These are phyloP conservation scores for Phyllopteryx taeniolatus DNA, from an alignment of 2,113 vertebrate genomes.

Conservation along the genomic window DNA sequence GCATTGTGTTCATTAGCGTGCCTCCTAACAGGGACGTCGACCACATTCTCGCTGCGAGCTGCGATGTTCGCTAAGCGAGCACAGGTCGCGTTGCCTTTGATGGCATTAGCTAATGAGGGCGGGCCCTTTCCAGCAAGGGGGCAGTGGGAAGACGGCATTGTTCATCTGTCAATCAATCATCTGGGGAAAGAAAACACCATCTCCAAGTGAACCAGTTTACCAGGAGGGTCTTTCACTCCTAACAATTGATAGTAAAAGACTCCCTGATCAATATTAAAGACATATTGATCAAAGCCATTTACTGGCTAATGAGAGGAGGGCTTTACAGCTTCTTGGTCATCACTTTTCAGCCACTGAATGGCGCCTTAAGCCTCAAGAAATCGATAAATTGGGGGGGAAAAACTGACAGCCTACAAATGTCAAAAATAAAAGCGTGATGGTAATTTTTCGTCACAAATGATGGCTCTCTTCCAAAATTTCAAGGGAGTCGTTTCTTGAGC, in stretches of 20 bases:
- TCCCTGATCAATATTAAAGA: constrained; percentile 7
- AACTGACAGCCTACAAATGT: not conserved
- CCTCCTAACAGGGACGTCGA: constrained; percentile 40
- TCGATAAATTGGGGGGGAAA: constrained; percentile 34
- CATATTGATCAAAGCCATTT: constrained; percentile 21
- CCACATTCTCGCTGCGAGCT: constrained; percentile 45
- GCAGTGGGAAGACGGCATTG: constrained; percentile 12
- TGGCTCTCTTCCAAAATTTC: no score
- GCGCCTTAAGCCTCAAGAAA: constrained; percentile 20
- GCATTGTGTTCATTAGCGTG: constrained; percentile 82
- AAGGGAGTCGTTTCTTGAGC: no score
- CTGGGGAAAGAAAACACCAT: constrained; percentile 25
- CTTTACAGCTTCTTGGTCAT: not conserved
- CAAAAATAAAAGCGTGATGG: no score
- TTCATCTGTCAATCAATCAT: constrained; percentile 37
- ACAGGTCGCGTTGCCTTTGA: constrained; percentile 60
- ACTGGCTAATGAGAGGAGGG: not conserved
- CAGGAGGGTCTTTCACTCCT: constrained; percentile 39
- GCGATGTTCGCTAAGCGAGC: constrained; percentile 48
- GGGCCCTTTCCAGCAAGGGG: constrained; percentile 34
- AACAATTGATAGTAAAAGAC: not conserved
- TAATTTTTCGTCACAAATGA: no score
- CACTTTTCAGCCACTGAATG: constrained; percentile 20
- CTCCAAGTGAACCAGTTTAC: constrained; percentile 67
- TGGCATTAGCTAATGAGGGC: constrained; percentile 29